Evolutionary conservation across 2,113 vertebrate genomes (phyloP), one percentile per base, ranked within the genome.

Genomic region (Planiliza haematocheilus): DNA sequence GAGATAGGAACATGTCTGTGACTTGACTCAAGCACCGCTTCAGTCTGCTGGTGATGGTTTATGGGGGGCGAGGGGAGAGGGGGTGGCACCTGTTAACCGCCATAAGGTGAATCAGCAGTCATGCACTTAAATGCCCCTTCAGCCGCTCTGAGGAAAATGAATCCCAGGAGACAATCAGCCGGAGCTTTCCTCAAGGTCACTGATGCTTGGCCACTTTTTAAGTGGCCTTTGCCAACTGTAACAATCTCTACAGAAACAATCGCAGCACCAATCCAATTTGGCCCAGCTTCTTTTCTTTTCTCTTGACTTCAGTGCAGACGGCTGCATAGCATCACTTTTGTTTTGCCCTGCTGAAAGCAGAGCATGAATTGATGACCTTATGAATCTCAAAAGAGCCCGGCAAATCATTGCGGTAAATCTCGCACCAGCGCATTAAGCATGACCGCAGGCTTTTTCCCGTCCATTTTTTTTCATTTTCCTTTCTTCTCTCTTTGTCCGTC

Each of bases 351-450:
- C 83, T 84, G 81, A 85, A 82, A 88, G 80, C 81, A 50, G 57
- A 70, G 68, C 74, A 75, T 82, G 79, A 86, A 88, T 90, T 84
- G 86, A 92, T 79, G 86, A 91, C 87, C 91, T 91, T 86, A 86
- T 75, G 86, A 86, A 87, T 90, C 85, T 88, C 72, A 81, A 89
- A 88, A 85, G 74, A 85, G 60, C 66, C 63, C 58, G 11, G 73
- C 82, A 76, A 87, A 90, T 86, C 84, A 86, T 88, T 69, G 81
- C 45, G 10, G 81, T 82, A 83, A 90, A 90, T 88, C 88, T 86
- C 60, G 11, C 61, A 73, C 60, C 73, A 80, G 71, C 80, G 82
- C 83, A 84, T 87, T 88, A 85, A 88, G 75, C 81, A 83, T 82
- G 77, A 79, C 89, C 63, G 49, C 75, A 61, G 83, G 86, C 82